Conservation (phyloP, 2,888 invertebrate genomes). For the Andrena trimmerana region DNA sequence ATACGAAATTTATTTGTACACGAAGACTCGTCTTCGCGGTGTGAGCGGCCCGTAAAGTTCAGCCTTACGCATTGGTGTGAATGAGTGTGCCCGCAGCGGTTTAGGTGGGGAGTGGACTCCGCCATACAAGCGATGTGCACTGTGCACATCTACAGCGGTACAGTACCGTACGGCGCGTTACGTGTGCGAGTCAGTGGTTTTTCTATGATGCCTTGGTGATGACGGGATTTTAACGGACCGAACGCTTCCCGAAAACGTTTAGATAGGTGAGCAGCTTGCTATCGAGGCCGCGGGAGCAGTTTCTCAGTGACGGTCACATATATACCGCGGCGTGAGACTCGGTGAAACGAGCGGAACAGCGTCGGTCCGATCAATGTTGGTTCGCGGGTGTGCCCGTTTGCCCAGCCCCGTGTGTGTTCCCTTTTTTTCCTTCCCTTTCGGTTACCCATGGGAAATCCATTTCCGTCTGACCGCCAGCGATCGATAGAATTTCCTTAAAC, state of each 20-base stretch:
- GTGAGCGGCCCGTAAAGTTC: slow-evolving; percentile 32
- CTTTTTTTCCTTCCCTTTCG: slow-evolving; percentile 47
- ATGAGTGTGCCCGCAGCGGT: slow-evolving; percentile 33
- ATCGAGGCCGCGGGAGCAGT: background rate
- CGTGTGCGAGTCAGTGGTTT: slow-evolving; percentile 78
- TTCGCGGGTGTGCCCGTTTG: slow-evolving; percentile 80
- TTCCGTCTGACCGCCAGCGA: slow-evolving; percentile 1
- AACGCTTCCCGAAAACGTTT: slow-evolving; percentile 57
- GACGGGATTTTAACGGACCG: slow-evolving; percentile 61
- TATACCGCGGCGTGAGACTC: background rate
- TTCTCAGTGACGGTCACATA: slow-evolving; percentile 3
- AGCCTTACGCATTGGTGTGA: slow-evolving; percentile 42
- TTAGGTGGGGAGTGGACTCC: slow-evolving; percentile 33
- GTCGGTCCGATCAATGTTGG: slow-evolving; percentile 77
- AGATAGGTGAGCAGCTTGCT: slow-evolving; percentile 68
- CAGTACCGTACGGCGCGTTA: slow-evolving; percentile 73
- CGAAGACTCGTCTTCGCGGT: background rate
- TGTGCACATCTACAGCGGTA: slow-evolving; percentile 54
- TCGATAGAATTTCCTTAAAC: slow-evolving; percentile 28
- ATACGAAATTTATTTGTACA: too few relatives aligned
- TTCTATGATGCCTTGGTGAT: slow-evolving; percentile 79
- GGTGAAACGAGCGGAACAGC: slow-evolving; percentile 45
- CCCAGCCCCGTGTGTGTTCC: slow-evolving; percentile 59
- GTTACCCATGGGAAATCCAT: slow-evolving; percentile 35
- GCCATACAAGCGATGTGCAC: slow-evolving; percentile 44